Evolutionary conservation across 2,888 invertebrate species (phyloP).

Genomic region (Eremobia ochroleuca): DNA sequence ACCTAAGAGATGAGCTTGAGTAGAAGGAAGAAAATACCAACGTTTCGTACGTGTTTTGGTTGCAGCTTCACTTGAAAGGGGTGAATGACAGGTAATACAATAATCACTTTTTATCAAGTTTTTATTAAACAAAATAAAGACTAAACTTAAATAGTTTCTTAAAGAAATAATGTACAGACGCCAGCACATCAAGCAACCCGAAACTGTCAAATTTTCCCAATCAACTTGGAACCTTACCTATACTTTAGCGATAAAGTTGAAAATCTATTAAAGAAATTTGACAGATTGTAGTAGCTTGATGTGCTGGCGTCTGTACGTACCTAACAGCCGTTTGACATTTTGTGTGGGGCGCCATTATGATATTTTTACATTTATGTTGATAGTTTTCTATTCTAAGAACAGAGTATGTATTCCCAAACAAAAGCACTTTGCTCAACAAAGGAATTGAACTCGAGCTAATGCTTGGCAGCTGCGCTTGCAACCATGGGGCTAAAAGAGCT

Average conservation of each 20-base stretch:
- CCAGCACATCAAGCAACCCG: too few species aligned
- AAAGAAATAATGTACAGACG: not conserved
- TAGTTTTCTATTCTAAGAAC: not conserved
- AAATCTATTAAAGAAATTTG: too few species aligned
- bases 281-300: too few species aligned
- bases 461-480: not conserved
- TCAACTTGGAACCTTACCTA: too few species aligned
- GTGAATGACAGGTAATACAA: not conserved
- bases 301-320: too few species aligned
- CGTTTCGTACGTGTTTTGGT: not conserved
- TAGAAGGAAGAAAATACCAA: not conserved
- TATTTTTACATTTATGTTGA: not conserved
- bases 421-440: slow-evolving; percentile 11
- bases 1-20: not conserved
- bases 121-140: slow-evolving; percentile 5
- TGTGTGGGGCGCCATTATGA: not conserved
- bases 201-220: too few species aligned
- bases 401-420: not conserved
- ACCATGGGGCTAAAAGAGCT: not conserved
- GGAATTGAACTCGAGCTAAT: not conserved
- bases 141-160: not conserved
- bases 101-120: too few species aligned
- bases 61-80: slow-evolving; percentile 12
- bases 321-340: too few species aligned
- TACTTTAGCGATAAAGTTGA: too few species aligned